phyloP scores from a whole-genome alignment of 2,797 vertebrate species.

The Cuniculus paca region DNA sequence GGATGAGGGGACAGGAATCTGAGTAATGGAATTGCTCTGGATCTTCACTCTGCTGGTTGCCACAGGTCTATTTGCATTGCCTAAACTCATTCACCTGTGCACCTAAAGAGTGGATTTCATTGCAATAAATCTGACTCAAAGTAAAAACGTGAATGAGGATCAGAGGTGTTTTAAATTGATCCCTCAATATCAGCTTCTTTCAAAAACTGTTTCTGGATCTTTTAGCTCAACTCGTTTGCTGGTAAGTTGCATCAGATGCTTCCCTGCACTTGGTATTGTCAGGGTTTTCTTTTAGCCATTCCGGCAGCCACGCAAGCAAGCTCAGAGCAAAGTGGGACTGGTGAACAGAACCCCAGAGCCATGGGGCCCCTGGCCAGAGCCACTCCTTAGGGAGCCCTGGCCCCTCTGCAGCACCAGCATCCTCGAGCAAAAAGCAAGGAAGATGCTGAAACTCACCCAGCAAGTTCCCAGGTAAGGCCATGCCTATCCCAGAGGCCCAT shows the following conservation, averaged over 20 bases:
- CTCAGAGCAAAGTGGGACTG: background rate
- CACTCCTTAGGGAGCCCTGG: background rate
- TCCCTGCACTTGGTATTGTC: background rate
- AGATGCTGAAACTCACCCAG: background rate
- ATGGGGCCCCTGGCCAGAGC: background rate
- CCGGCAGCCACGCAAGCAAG: background rate
- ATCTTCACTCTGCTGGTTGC: background rate
- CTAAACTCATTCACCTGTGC: background rate
- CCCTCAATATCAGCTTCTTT: background rate
- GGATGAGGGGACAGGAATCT: accelerated
- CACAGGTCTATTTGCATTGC: accelerated
- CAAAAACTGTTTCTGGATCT: background rate
- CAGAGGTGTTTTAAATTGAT: background rate
- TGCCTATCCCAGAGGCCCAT: background rate
- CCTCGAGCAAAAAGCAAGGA: background rate
- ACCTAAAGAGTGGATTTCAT: background rate
- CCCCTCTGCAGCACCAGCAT: background rate
- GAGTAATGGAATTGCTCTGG: background rate
- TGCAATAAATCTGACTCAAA: background rate
- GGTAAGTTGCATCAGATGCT: background rate
- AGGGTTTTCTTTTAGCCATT: background rate
- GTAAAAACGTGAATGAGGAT: background rate
- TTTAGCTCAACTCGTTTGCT: background rate
- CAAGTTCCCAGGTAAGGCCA: background rate
- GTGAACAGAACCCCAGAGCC: no score